These are phyloP conservation scores for Pegea sp. DNA, from an alignment of 23 tunicate species.

Conservation along the genomic window DNA sequence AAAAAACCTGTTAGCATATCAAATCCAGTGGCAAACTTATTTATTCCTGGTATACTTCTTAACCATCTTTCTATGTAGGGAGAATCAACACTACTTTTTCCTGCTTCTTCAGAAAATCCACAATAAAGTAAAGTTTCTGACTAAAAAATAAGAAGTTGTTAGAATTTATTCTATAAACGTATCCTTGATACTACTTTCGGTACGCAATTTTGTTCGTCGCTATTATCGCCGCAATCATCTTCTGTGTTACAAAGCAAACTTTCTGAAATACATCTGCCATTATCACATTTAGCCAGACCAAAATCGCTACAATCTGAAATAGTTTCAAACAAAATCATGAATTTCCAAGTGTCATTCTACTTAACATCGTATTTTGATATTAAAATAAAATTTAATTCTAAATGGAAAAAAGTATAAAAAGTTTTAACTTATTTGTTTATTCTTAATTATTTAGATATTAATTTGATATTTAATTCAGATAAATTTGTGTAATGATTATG, in stretches of 20 bases:
- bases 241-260: slow-evolving; percentile 47
- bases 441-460: too few relatives aligned
- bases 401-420: too few relatives aligned
- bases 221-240: slow-evolving; percentile 75
- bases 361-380: too few relatives aligned
- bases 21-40: slow-evolving; percentile 51
- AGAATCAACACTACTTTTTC: slow-evolving; percentile 5
- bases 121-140: slow-evolving; percentile 15
- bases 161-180: too few relatives aligned
- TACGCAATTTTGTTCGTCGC: slow-evolving; percentile 22
- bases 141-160: slow-evolving; percentile 1
- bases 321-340: too few relatives aligned
- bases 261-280: slow-evolving; percentile 26
- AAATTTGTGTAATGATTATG: too few relatives aligned
- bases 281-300: slow-evolving; percentile 14
- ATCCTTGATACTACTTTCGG: background rate
- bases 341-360: too few relatives aligned
- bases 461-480: too few relatives aligned
- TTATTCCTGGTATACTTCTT: slow-evolving; percentile 70
- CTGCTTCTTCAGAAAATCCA: slow-evolving; percentile 15
- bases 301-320: slow-evolving; percentile 9
- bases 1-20: slow-evolving; percentile 67
- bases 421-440: too few relatives aligned
- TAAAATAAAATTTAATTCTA: too few relatives aligned
- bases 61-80: slow-evolving; percentile 54